phyloP scores from a whole-genome alignment of 1,140 invertebrate genomes.

The Saccostrea cuccullata region DNA sequence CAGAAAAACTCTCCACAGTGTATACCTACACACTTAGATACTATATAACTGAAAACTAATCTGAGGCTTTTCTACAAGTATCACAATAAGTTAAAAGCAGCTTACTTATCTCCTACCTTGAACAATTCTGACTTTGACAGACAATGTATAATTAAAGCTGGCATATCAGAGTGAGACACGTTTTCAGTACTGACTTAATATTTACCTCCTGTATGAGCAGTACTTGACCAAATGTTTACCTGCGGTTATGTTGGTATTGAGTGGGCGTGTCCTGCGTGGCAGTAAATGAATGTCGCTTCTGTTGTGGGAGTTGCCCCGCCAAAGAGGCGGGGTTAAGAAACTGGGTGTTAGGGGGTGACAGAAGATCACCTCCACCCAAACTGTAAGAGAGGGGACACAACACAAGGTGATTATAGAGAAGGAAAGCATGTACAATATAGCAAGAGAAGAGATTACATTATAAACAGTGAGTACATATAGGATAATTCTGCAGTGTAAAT shows the following conservation, averaged over 20 bases:
- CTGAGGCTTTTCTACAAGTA: too few species aligned
- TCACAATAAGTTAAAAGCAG: too few species aligned
- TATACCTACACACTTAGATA: too few species aligned
- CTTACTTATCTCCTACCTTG: not conserved
- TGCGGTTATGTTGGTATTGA: slow-evolving; percentile 58
- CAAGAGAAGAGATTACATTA: slow-evolving; percentile 23
- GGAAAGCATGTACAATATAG: slow-evolving; percentile 15
- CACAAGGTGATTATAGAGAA: slow-evolving; percentile 45
- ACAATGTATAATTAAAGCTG: not conserved
- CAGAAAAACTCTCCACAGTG: too few species aligned
- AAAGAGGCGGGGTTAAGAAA: slow-evolving; percentile 42
- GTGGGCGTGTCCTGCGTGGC: slow-evolving; percentile 54
- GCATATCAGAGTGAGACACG: not conserved
- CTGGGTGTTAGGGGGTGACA: slow-evolving; percentile 12
- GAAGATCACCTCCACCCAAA: not conserved
- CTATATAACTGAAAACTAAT: too few species aligned
- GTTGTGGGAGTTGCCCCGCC: slow-evolving; percentile 56
- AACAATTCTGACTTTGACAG: not conserved
- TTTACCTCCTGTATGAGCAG: not conserved
- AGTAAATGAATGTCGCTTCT: slow-evolving; percentile 73
- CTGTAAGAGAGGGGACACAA: slow-evolving; percentile 18
- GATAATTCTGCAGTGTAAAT: too few species aligned
- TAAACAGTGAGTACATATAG: not conserved
- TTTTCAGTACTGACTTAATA: too few species aligned
- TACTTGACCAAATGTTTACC: slow-evolving; percentile 44